Conservation (phyloP, 2,113 vertebrate species). For the Strigops habroptila region DNA sequence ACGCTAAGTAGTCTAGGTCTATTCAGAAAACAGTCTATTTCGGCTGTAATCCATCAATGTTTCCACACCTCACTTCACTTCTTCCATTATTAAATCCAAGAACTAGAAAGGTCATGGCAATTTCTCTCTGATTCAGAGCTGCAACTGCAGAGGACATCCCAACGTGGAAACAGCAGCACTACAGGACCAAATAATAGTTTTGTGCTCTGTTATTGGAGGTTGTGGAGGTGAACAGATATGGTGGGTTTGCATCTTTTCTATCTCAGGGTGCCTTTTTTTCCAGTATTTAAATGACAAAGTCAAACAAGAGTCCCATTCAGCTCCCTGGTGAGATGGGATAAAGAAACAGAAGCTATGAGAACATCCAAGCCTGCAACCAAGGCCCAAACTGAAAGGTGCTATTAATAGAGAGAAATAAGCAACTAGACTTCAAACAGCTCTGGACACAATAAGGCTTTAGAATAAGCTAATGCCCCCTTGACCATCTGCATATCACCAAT, state of each 20-base stretch:
- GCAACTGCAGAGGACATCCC: background rate
- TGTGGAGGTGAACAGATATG: background rate
- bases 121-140: background rate
- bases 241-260: background rate
- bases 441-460: conserved; percentile 56
- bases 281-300: background rate
- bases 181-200: background rate
- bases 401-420: conserved; percentile 61
- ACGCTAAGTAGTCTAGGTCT: conserved; percentile 28
- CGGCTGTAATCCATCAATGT: conserved; percentile 22
- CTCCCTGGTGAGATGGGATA: conserved; percentile 12
- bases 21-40: conserved; percentile 17
- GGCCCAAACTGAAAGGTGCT: conserved; percentile 51
- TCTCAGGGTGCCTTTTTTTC: background rate
- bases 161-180: background rate
- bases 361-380: conserved; percentile 18
- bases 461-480: conserved; percentile 37
- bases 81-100: conserved; percentile 15
- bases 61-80: conserved; percentile 41
- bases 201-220: background rate
- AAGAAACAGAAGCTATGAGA: conserved; percentile 45
- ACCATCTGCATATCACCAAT: conserved; percentile 64
- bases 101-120: conserved; percentile 24
- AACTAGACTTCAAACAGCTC: conserved; percentile 59
- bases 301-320: conserved; percentile 54